Base-by-base conservation (phyloP, 2,113 vertebrate genomes). In the Taurulus bubalis region DNA sequence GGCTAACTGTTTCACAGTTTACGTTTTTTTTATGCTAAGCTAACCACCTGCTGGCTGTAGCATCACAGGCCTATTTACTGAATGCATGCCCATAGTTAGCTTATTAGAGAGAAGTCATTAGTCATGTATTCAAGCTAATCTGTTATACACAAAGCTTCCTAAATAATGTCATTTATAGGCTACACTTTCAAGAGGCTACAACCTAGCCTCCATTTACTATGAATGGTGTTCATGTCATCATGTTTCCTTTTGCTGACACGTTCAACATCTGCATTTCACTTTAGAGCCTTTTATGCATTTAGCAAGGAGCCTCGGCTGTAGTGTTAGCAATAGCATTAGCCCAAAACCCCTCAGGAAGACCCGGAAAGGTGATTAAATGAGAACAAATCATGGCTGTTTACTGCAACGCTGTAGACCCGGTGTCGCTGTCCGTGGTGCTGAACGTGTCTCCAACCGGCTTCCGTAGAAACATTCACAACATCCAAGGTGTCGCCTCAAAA, bases 391-490 rank as follows among this genome's bases (percentile, higher is more conserved):
- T 28, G 2, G 1, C 4, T 26, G 15, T 47, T n/a, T 3, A 18
- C 14, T 63, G 22, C 12, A 36, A 16, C 2, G 6, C 32, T 18
- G 15, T 15, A 8, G 4, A 24, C 32, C 42, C 3, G 5, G 32
- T 73, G 86, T 70, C 73, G 72, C 87, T 93, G 82, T 93, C 92
- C 69, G 24, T 83, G 90, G 88, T 91, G 84, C 89, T 92, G 88
- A 85, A 72, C 18, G 14, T 30, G 24, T 42, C 67, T 40, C 18
- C 10, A n/a, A 4, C 12, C 40, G 6, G 68, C 20, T 14, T 55
- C 26, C 6, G 30, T 26, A 45, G 53, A 32, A n/a, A 53, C 12
- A 51, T 12, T 8, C 16, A 62, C 24, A 30, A 49, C 40, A 20
- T 10, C 20, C 45, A 32, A 10, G 30, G 11, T 34, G 58, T 60